These are phyloP conservation scores for Perccottus glenii DNA, from an alignment of 2,113 vertebrate genomes.

Conservation along the genomic window DNA sequence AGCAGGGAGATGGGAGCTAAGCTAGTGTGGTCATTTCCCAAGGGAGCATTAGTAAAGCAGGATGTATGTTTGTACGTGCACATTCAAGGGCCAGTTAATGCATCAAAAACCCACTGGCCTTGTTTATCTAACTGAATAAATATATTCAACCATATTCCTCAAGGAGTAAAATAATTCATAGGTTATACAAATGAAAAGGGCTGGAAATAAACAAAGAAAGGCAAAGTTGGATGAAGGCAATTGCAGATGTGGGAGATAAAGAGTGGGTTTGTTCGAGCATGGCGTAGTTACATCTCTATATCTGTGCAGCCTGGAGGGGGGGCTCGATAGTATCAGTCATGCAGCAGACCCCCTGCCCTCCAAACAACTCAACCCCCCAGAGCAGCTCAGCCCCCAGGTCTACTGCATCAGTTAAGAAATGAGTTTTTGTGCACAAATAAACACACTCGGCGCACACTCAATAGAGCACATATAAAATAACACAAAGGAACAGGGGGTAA, in stretches of 20 bases:
- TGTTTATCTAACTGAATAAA: conserved; percentile 4
- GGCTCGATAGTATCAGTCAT: conserved; percentile 38
- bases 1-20: conserved; percentile 19
- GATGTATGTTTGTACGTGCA: conserved; percentile 6
- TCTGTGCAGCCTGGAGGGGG: conserved; percentile 44
- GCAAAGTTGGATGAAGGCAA: background rate
- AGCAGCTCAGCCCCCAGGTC: conserved; percentile 35
- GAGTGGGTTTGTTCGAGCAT: conserved; percentile 27
- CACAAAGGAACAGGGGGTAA: conserved; percentile 16
- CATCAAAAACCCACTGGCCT: background rate
- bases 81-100: background rate
- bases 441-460: conserved; percentile 7
- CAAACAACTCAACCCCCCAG: conserved; percentile 61
- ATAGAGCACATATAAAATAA: conserved; percentile 11
- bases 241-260: conserved; percentile 18
- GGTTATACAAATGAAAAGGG: conserved; percentile 1
- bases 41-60: conserved; percentile 13
- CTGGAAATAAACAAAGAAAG: background rate
- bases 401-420: conserved; percentile 52
- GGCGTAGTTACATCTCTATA: conserved; percentile 45
- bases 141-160: background rate
- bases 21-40: conserved; percentile 33
- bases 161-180: background rate
- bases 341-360: conserved; percentile 50
- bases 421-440: conserved; percentile 24